Evolutionary conservation across 2,888 invertebrate species (phyloP).

Genomic region (Ormyrus rosae): DNA sequence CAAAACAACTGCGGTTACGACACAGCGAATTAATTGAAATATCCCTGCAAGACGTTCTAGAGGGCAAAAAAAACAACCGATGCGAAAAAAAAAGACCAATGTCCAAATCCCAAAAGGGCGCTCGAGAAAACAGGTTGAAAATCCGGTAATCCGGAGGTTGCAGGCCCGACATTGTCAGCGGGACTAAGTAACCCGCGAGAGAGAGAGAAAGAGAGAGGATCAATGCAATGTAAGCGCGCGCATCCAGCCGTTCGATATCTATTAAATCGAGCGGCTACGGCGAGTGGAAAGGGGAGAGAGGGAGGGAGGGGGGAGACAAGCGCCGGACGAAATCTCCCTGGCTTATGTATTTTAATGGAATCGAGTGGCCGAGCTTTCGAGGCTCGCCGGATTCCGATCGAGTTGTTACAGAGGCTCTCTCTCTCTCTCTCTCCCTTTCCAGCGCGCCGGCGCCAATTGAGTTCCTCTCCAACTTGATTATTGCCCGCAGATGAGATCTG

Average conservation of each 20-base stretch:
- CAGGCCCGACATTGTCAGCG: background rate
- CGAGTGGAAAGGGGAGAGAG: background rate
- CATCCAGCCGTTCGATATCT: constrained; percentile 17
- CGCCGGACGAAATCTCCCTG: background rate
- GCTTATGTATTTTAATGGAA: constrained; percentile 26
- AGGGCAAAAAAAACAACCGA: too few relatives aligned
- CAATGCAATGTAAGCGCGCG: constrained; percentile 9
- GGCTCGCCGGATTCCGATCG: too few relatives aligned
- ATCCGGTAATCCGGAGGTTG: too few relatives aligned
- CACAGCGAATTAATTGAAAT: too few relatives aligned
- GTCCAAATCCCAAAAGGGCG: too few relatives aligned
- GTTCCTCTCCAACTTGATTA: background rate
- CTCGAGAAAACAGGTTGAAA: too few relatives aligned
- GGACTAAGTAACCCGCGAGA: constrained; percentile 10
- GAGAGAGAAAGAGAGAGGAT: background rate
- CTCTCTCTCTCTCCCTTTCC: background rate
- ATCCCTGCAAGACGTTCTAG: too few relatives aligned
- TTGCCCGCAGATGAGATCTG: background rate
- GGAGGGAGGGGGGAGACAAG: background rate
- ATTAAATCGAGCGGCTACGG: constrained; percentile 1
- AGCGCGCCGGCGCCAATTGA: background rate
- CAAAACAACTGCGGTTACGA: too few relatives aligned
- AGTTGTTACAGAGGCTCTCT: too few relatives aligned
- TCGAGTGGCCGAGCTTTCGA: background rate
- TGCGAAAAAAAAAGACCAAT: too few relatives aligned